Base-by-base conservation (phyloP, 2,888 invertebrate genomes). In the Dioctria linearis region DNA sequence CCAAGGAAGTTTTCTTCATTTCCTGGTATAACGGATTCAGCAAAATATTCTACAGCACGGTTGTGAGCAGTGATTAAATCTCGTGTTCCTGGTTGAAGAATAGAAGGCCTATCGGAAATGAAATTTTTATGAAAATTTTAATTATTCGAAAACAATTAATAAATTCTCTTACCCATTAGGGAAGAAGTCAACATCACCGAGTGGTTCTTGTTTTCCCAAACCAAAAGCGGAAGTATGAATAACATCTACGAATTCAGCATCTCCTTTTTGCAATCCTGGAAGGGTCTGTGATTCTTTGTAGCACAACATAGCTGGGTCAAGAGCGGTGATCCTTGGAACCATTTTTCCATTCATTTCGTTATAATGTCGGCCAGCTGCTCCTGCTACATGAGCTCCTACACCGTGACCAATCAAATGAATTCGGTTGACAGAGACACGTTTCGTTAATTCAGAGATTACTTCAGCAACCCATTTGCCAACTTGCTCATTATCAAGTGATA, bases 1-100 rank as follows among this genome's bases (percentile, higher is more conserved):
- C 87, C 87, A 66, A 89, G 86, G 85, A 88, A 89, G 83, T 85
- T 87, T 79, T 85, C 86, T 82, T 87, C 88, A 49, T 86, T 85
- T 11, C 87, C 88, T 3, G 87, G 87, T n/a, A 85, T 83, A 4
- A 89, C 87, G 1, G 89, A 85, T 82, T 89, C 89, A 73, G 88
- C 88, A 40, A 84, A 89, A 84, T 87, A 88, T 78, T 86, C 85
- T 39, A 87, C 84, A 66, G 88, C 86, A 25, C 86, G 86, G 83
- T 86, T 84, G 39, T 86, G 82, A 11, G 88, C 86, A 78, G 88
- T 86, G 3, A 88, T 79, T 75, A 88, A 85, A 67, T 87, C 86
- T 3, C 85, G 83, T 6, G 86, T 84, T 6, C 87, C 88, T 81
- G 87, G 86, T n/a, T 73, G 73, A 5, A 57, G 57, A 40, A 59